Conservation (phyloP, 2,888 invertebrate species). For the Ariolimax columbianus region DNA sequence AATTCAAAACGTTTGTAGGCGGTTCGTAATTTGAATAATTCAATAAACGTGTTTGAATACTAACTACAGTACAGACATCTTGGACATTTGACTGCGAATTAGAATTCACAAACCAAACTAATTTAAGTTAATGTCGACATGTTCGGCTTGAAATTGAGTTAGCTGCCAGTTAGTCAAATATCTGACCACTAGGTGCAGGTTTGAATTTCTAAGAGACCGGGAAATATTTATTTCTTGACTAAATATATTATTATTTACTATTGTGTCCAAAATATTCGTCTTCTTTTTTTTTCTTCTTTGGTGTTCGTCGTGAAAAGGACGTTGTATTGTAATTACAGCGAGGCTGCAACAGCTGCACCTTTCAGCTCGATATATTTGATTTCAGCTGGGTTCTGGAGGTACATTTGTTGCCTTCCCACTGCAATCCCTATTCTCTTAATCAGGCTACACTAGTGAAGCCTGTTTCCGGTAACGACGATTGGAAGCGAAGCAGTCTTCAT, state of each 20-base stretch:
- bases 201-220: not conserved
- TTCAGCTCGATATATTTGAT: too few species aligned
- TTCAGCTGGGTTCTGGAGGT: too few species aligned
- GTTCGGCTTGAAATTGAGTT: conserved; percentile 17
- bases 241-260: not conserved
- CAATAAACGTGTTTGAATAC: not conserved
- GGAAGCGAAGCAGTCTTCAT: too few species aligned
- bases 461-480: too few species aligned
- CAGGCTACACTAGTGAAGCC: too few species aligned
- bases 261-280: too few species aligned
- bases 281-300: too few species aligned
- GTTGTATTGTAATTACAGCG: too few species aligned
- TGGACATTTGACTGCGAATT: not conserved
- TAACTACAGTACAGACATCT: not conserved
- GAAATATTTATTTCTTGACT: not conserved
- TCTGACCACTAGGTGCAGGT: not conserved
- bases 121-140: conserved; percentile 3
- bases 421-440: too few species aligned
- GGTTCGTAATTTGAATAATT: not conserved
- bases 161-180: not conserved
- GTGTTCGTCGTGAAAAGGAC: too few species aligned
- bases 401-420: too few species aligned
- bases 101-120: not conserved
- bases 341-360: too few species aligned
- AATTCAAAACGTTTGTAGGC: not conserved